Conservation (phyloP, 1,140 invertebrate genomes). For the Cyrtorhinus lividipennis region DNA sequence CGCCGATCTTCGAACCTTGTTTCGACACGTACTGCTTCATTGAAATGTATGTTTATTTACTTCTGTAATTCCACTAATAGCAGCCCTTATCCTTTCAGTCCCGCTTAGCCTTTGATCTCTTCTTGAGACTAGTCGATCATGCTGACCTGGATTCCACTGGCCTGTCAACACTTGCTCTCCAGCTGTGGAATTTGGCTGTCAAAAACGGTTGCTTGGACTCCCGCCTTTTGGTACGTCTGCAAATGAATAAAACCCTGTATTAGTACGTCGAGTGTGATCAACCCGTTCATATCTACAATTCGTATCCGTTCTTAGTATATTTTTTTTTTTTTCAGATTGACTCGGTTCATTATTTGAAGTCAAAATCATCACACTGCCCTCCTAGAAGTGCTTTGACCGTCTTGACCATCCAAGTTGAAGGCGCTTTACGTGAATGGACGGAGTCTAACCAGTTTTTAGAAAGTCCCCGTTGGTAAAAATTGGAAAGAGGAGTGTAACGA, state of each 20-base stretch:
- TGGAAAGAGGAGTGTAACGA: no score
- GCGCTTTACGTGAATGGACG: neutral
- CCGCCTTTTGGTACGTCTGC: slow-evolving; percentile 33
- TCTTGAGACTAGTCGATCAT: slow-evolving; percentile 51
- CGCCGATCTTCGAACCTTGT: neutral
- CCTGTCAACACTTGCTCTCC: slow-evolving; percentile 48
- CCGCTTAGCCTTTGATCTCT: slow-evolving; percentile 53
- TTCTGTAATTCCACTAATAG: neutral
- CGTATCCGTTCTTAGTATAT: neutral
- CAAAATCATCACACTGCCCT: neutral
- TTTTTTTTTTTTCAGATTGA: slow-evolving; percentile 1
- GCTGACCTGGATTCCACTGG: slow-evolving; percentile 46
- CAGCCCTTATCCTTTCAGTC: slow-evolving; percentile 30
- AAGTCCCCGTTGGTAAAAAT: no score
- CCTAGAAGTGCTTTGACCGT: neutral
- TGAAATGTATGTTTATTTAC: neutral
- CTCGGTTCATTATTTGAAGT: slow-evolving; percentile 2
- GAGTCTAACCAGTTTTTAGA: no score
- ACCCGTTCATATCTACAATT: neutral
- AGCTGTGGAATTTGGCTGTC: slow-evolving; percentile 63
- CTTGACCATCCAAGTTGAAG: neutral
- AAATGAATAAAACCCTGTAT: neutral
- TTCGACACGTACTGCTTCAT: neutral
- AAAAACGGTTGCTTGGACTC: slow-evolving; percentile 40
- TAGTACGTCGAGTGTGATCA: neutral